Percentiles rank a stretch among this genome's conserved stretches.
Conservation (phyloP, 2,113 vertebrate genomes). For the Hyla sarda region DNA sequence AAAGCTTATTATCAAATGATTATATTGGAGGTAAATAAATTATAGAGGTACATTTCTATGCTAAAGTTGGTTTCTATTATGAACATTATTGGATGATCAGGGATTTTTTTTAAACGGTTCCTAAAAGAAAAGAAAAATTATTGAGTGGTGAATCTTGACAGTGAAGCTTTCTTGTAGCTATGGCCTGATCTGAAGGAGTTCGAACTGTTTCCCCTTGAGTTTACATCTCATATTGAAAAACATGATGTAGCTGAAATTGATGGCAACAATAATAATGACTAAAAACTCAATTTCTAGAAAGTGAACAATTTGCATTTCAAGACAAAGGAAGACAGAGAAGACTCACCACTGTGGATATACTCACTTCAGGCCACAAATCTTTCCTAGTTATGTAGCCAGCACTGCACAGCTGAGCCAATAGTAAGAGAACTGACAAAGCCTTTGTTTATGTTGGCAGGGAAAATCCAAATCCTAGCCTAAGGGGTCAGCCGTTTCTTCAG, state of each 20-base stretch:
- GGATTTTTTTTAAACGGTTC: not conserved
- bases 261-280: constrained; percentile 5
- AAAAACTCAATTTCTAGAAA: constrained; percentile 23
- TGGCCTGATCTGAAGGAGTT: not conserved
- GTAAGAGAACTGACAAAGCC: constrained; percentile 12
- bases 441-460: constrained; percentile 2
- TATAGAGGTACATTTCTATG: not conserved
- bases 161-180: not conserved
- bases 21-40: not conserved
- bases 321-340: not conserved
- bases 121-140: not conserved
- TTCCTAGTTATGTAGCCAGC: not conserved
- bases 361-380: not conserved
- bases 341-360: not conserved
- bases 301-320: not conserved
- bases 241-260: not conserved
- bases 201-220: constrained; percentile 3
- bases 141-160: not conserved
- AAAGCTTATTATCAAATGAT: not conserved
- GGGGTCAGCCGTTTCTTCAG: not conserved
- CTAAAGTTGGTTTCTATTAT: not conserved
- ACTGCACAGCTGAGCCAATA: not conserved
- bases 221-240: not conserved
- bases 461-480: constrained; percentile 14
- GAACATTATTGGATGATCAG: not conserved